Conservation (phyloP, 2,797 vertebrate genomes). For the Typhlichthys eigenmanni region DNA sequence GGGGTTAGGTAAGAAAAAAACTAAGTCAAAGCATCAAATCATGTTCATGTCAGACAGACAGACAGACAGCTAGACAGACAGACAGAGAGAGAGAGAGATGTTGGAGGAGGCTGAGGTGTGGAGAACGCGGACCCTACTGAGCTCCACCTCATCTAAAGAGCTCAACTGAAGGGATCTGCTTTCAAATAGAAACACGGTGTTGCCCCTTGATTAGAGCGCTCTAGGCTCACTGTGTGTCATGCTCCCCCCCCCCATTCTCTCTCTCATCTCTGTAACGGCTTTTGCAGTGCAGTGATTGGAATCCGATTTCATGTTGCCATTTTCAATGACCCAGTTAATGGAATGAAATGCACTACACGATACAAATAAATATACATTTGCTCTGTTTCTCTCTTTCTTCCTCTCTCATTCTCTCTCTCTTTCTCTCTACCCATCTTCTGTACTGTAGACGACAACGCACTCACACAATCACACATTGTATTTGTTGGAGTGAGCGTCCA, state of each 20-base stretch:
- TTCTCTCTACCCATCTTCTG: background rate
- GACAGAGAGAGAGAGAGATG: background rate
- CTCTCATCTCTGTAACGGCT: slow-evolving; percentile 28
- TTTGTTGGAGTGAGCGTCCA: background rate
- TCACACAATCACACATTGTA: background rate
- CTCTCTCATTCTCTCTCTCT: slow-evolving; percentile 5
- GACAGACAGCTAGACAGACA: no score
- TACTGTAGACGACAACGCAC: background rate
- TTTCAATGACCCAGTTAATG: slow-evolving; percentile 42
- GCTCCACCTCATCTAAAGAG: background rate
- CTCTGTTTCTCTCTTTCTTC: slow-evolving; percentile 5
- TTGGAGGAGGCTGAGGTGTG: background rate
- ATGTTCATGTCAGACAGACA: no score
- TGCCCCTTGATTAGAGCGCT: slow-evolving; percentile 1
- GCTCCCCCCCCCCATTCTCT: background rate
- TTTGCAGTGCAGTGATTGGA: slow-evolving; percentile 22
- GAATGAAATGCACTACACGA: slow-evolving; percentile 18
- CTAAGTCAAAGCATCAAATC: no score
- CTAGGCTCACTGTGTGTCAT: background rate
- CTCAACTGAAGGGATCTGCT: slow-evolving; percentile 6
- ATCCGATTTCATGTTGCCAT: slow-evolving; percentile 23
- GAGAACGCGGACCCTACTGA: background rate
- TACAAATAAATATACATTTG: slow-evolving; percentile 9
- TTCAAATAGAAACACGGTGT: slow-evolving; percentile 5
- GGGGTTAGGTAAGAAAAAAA: no score